Evolutionary conservation across 2,888 invertebrate genomes (phyloP), one percentile per base, ranked within the genome.

Genomic region (Nemotelus pantherinus): DNA sequence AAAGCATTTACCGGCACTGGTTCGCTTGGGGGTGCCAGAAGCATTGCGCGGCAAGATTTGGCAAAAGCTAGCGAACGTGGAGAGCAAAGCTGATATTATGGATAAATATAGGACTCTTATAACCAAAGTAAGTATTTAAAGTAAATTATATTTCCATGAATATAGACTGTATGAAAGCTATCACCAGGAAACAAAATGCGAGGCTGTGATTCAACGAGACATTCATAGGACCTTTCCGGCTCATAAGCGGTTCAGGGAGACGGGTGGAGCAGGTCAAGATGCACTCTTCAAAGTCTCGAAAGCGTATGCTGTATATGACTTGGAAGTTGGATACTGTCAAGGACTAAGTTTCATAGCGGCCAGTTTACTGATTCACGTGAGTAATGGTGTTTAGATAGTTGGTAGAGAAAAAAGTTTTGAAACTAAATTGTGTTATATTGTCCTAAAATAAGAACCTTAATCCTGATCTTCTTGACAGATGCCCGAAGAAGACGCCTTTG

Each of bases 401-500:
- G 72, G 44, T 74, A 48, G 60, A 65, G 48, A 70, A 6, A 64
- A 64, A 0, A 2, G 5, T 3, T 58, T 25, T 25, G 25, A 25
- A 25, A 25, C 25, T 25, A 25, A 25, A 25, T 25, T 25, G 25
- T 25, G 25, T 25, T 25, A 25, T 25, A 25, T 25, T 25, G 25
- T 25, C 25, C 25, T 25, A 25, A 25, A 25, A 25, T 25, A 10
- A 53, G 10, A 7, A 53, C 7, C 53, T 53, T 53, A 53, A 53
- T 53, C 10, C 53, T 53, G 53, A 10, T 48, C n/a, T 64, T 44
- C 41, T 43, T 76, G 58, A 84, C 88, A 99, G 97, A 99, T 99
- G 98, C 98, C 99, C 0, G 99, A 99, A 88, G 99, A 99, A 86
- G 98, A 99, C 89, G 97, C 99, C 0, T 99, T 99, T 87, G 97